These are phyloP conservation scores for Chrysolina americana DNA, from an alignment of 2,888 invertebrate genomes.

Conservation along the genomic window DNA sequence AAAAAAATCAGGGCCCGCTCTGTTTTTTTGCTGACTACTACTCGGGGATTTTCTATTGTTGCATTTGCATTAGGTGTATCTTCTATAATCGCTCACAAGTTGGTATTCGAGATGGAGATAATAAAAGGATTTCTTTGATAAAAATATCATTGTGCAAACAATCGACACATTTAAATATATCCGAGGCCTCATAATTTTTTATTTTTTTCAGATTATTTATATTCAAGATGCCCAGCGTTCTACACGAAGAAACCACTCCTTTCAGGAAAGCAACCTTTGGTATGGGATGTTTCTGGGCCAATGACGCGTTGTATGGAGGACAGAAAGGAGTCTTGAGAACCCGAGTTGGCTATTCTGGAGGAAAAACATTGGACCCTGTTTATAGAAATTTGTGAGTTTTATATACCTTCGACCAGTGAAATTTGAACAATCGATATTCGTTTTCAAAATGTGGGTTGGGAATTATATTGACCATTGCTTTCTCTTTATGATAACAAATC, in stretches of 20 bases:
- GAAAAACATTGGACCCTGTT: conserved; percentile 83
- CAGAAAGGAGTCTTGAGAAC: conserved; percentile 86
- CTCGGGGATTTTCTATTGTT: neutral
- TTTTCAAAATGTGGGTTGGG: neutral
- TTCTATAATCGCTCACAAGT: neutral
- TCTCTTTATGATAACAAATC: too few relatives aligned
- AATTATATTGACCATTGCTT: too few relatives aligned
- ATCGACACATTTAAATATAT: neutral
- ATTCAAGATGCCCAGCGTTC: conserved; percentile 68
- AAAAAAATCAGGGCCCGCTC: too few relatives aligned
- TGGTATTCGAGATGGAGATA: neutral
- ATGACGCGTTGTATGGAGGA: conserved; percentile 87
- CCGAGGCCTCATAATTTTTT: neutral
- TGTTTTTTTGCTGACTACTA: neutral
- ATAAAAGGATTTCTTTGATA: neutral
- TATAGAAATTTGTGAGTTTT: conserved; percentile 87
- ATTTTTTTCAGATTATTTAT: conserved; percentile 6
- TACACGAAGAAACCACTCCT: conserved; percentile 77
- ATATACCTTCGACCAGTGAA: neutral
- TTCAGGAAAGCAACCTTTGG: conserved; percentile 88
- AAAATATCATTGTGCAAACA: neutral
- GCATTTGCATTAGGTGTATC: neutral
- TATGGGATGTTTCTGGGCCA: conserved; percentile 96
- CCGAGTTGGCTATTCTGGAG: conserved; percentile 95
- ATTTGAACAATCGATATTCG: neutral